phyloP scores from a whole-genome alignment of 30 jellyfish, hydroid and myxozoan genomes.

The Rhopilema esculentum region DNA sequence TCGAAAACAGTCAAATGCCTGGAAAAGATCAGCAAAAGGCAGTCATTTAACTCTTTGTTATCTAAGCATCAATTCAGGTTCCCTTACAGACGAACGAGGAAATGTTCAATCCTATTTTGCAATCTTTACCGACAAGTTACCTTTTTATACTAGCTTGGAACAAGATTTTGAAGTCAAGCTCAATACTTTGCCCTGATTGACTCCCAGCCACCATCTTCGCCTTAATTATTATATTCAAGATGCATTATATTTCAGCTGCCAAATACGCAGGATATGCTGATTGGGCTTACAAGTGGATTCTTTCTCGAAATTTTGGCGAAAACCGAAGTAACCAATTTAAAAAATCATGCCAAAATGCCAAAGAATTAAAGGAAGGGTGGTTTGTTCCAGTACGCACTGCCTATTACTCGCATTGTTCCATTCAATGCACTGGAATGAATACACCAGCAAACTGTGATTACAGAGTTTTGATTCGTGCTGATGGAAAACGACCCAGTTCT shows the following conservation, averaged over 20 bases:
- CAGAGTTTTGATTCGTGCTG: neutral
- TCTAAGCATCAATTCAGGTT: no score
- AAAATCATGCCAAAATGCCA: constrained; percentile 1
- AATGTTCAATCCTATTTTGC: no score
- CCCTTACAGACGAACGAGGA: no score
- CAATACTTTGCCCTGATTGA: no score
- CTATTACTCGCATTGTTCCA: neutral
- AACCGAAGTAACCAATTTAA: neutral
- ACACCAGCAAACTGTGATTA: neutral
- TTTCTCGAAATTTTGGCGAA: constrained; percentile 10
- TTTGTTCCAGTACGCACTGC: neutral
- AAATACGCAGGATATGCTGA: constrained; percentile 2
- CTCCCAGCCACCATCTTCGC: no score
- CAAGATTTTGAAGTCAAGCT: no score
- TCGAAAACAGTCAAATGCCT: no score
- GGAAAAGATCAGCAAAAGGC: no score
- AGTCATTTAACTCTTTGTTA: no score
- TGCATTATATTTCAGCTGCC: neutral
- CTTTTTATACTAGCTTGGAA: no score
- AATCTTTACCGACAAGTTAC: no score
- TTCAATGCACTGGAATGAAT: neutral
- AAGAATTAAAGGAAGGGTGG: neutral
- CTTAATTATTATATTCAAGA: no score
- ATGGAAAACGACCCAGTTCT: neutral
- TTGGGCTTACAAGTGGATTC: constrained; percentile 21